Evolutionary conservation across 1,140 invertebrate species (phyloP).

Genomic region (Dufourea novaeangliae): DNA sequence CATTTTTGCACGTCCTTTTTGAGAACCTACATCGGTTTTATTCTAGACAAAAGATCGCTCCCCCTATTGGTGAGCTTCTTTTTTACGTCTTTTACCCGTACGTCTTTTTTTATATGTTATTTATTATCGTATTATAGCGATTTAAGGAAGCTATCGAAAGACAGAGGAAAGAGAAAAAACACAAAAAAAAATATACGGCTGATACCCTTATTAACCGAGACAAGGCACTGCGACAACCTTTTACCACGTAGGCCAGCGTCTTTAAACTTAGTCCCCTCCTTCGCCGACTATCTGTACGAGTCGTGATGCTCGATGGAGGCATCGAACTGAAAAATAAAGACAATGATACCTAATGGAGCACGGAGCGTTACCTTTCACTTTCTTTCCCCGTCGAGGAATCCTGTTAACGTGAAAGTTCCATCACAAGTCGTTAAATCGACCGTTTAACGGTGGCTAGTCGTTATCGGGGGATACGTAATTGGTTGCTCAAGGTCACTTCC

Average conservation of each 20-base stretch:
- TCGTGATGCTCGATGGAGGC: slow-evolving; percentile 45
- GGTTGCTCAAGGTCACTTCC: too few species aligned
- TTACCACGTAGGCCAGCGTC: slow-evolving; percentile 55
- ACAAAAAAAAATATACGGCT: slow-evolving; percentile 29
- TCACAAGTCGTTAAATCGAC: too few species aligned
- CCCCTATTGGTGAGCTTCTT: slow-evolving; percentile 61
- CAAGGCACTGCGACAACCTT: slow-evolving; percentile 50
- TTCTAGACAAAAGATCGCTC: slow-evolving; percentile 53
- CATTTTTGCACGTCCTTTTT: slow-evolving; percentile 64
- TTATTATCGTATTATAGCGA: slow-evolving; percentile 64
- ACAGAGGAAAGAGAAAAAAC: neutral
- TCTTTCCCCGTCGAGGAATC: neutral
- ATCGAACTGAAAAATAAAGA: slow-evolving; percentile 65
- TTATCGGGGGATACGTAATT: too few species aligned
- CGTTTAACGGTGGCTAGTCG: neutral
- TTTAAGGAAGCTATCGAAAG: slow-evolving; percentile 28
- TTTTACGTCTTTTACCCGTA: slow-evolving; percentile 56
- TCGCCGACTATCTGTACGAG: slow-evolving; percentile 56
- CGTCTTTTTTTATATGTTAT: slow-evolving; percentile 67
- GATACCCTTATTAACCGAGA: slow-evolving; percentile 55
- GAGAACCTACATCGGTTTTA: slow-evolving; percentile 47
- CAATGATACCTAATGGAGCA: slow-evolving; percentile 46
- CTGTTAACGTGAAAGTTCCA: too few species aligned
- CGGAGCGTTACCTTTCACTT: neutral
- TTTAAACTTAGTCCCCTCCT: slow-evolving; percentile 58